Base-by-base conservation (phyloP, 37 sponge, comb jelly and placozoan genomes). In the Crambe crambe region DNA sequence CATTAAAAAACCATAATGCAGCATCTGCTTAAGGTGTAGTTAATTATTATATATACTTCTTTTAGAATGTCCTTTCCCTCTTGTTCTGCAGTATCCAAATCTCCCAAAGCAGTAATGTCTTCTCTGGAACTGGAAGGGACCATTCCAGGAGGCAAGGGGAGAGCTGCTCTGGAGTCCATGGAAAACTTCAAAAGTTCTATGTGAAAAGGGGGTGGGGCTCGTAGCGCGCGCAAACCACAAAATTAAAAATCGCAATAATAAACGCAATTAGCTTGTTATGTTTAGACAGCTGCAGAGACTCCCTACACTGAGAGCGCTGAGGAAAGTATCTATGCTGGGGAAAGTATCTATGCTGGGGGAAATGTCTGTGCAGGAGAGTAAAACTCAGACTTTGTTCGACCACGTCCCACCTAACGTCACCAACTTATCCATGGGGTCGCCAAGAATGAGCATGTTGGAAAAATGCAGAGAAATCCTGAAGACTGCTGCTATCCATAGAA, bases 351-450 rank as follows among this genome's bases (percentile, higher is more conserved):
- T 27, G 63, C 6, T 23, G n/a, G n/a, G n/a, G 31, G 25, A 23
- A 62, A 62, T 62, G 63, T 62, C 63, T 62, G 15, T n/a, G n/a
- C n/a, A n/a, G 72, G 43, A 2, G 43, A 42, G 0, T 9, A 77
- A 77, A 15, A 35, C 12, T 20, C 3, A 42, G 30, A 86, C 87
- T 5, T 68, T 75, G 39, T 86, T 86, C 44, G 87, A 86, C 29
- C 32, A 66, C 60, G 40, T 80, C 31, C 31, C 70, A 2, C 37
- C 61, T 9, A 67, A 36, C 29, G 23, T 74, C 8, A 74, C 61
- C 40, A 91, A 91, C 58, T 77, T 92, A 40, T 29, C 44, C n/a
- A 81, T 88, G 75, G 93, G 93, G 17, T 80, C 93, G 30, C 93
- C 93, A 17, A 73, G 66, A 0, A 79, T 76, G 39, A 30, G 27